phyloP scores from a whole-genome alignment of 2,113 vertebrate species.

The Urocitellus parryii region DNA sequence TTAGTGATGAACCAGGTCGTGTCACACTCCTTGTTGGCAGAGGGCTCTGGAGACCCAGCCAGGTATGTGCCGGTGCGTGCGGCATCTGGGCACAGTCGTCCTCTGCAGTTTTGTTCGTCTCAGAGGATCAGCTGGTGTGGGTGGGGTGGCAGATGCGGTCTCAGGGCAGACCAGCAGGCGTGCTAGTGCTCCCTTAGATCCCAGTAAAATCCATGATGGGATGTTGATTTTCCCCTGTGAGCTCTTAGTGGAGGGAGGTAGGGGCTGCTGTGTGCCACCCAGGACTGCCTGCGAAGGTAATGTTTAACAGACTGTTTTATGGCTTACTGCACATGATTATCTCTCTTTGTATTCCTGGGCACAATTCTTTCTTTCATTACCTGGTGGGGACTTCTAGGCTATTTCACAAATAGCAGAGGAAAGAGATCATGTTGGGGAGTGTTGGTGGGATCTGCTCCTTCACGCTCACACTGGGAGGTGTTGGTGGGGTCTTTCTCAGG shows the following conservation, averaged over 20 bases:
- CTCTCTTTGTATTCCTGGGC: constrained; percentile 57
- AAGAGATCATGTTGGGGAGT: neutral
- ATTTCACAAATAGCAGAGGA: constrained; percentile 35
- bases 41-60: neutral
- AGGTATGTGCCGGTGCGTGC: too few relatives aligned
- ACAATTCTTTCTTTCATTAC: constrained; percentile 16
- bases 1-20: constrained; percentile 33
- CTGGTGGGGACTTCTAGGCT: neutral
- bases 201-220: neutral
- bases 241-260: constrained; percentile 37
- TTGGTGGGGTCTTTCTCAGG: too few relatives aligned
- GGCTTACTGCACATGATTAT: constrained; percentile 46
- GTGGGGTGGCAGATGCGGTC: constrained; percentile 12
- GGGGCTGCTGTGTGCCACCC: constrained; percentile 24
- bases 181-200: neutral
- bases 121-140: constrained; percentile 26
- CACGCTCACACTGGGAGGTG: neutral
- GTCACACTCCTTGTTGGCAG: neutral
- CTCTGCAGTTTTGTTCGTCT: constrained; percentile 52
- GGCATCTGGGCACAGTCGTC: neutral
- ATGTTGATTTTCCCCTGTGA: neutral
- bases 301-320: constrained; percentile 73
- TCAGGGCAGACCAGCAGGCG: too few relatives aligned
- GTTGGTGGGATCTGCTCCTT: neutral
- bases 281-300: constrained; percentile 48